Conservation (phyloP, 2,888 invertebrate genomes). For the Euplagia quadripunctaria region DNA sequence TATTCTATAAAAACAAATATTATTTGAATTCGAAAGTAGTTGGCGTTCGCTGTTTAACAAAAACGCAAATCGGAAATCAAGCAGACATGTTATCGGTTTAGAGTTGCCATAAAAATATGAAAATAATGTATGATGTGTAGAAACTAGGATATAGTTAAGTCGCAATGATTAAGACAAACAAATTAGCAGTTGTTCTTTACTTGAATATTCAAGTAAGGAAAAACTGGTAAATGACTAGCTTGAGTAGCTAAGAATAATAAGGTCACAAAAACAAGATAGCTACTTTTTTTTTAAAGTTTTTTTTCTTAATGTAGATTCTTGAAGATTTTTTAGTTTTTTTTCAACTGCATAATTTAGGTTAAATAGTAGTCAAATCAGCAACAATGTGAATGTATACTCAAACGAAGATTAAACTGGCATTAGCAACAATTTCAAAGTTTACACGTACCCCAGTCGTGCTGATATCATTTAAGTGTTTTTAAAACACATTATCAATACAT, state of each 20-base stretch:
- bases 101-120: background rate
- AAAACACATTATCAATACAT: constrained; percentile 27
- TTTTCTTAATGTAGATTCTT: background rate
- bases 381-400: background rate
- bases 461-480: constrained; percentile 26
- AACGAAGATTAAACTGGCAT: constrained; percentile 1
- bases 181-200: background rate
- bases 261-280: background rate
- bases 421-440: background rate
- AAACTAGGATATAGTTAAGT: background rate
- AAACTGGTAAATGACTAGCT: background rate
- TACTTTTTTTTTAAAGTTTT: background rate
- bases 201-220: background rate
- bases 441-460: constrained; percentile 6
- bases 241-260: background rate
- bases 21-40: background rate
- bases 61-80: background rate
- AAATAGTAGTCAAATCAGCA: too few relatives aligned
- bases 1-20: background rate
- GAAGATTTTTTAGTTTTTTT: background rate
- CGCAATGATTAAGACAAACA: background rate
- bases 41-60: background rate
- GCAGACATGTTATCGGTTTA: background rate
- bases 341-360: background rate
- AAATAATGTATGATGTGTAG: too few relatives aligned